These are phyloP conservation scores for Lucilia sericata DNA, from an alignment of 1,140 invertebrate species.

Conservation along the genomic window DNA sequence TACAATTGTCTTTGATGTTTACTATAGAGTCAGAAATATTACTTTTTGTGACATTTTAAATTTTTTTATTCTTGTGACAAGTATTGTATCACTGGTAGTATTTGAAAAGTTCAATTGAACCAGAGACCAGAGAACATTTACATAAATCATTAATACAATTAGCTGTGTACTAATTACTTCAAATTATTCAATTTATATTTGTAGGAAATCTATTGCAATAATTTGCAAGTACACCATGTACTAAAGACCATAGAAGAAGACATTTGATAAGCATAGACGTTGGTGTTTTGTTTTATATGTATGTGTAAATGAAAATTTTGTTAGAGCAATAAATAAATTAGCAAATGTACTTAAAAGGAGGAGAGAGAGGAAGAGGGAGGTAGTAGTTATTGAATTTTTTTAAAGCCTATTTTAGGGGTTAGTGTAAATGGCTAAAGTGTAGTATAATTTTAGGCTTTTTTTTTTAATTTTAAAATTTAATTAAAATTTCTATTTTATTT, in stretches of 20 bases:
- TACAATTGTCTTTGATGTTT: slow-evolving; percentile 8
- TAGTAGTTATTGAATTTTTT: neutral
- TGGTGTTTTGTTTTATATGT: too few species aligned
- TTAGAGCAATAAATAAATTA: neutral
- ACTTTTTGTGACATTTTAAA: neutral
- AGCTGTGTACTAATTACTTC: slow-evolving; percentile 45
- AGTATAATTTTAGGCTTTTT: too few species aligned
- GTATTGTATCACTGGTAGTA: neutral
- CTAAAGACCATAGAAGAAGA: neutral
- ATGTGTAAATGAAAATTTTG: neutral
- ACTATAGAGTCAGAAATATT: too few species aligned
- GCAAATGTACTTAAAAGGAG: too few species aligned
- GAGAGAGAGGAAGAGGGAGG: too few species aligned
- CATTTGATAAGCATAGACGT: too few species aligned
- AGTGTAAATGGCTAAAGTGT: too few species aligned
- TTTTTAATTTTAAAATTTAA: too few species aligned
- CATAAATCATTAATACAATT: slow-evolving; percentile 48
- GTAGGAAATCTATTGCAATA: slow-evolving; percentile 34
- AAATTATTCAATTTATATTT: slow-evolving; percentile 48
- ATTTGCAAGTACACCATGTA: neutral
- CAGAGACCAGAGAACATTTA: slow-evolving; percentile 34
- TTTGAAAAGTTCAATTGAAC: neutral
- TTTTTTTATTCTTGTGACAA: neutral
- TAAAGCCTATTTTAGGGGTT: too few species aligned
- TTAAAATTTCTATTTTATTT: too few species aligned